Base-by-base conservation (phyloP, 2,797 vertebrate genomes). In the Girardinus metallicus region DNA sequence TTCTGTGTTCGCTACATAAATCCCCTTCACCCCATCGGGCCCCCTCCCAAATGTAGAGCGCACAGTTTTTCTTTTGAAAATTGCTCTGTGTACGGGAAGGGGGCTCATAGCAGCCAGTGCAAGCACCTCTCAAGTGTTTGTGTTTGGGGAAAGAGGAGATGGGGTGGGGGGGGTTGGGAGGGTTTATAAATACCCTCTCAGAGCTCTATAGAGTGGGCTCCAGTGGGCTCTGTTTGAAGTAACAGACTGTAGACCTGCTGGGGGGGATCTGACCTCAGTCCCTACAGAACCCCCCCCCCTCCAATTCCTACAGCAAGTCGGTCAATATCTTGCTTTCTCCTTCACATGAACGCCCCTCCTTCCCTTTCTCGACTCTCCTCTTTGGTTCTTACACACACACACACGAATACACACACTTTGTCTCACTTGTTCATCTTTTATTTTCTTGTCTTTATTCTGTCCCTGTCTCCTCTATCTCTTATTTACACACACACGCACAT, bases 141-240 rank as follows among this genome's bases (percentile, higher is more conserved):
- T 90, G 87, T 92, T 90, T 91, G 80, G 87, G 87, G 89, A 85
- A 86, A 60, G 80, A 73, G 31, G 72, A 77, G 62, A 23, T 44
- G 21, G 78, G 75, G 44, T 76, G 74, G 74, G 87, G 57, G n/a
- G 55, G 13, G 11, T 21, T 72, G 16, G 29, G 84, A 87, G 71
- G 92, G 89, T 93, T 95, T 96, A 95, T 95, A 95, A 96, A 96
- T 96, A 95, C 94, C 92, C 93, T 91, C 95, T 94, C 92, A 91
- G 92, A 94, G 94, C 92, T 93, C 93, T 94, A 91, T 93, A 93
- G 92, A 94, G 87, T 93, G 90, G 92, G 93, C 94, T 95, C 94
- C 93, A 95, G 93, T 94, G 93, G 93, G 94, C 91, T 92, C 83
- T 84, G 93, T 96, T 96, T 96, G 96, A 96, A 95, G 96, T 95